phyloP scores from a whole-genome alignment of 2,113 vertebrate genomes.

The Meles meles region DNA sequence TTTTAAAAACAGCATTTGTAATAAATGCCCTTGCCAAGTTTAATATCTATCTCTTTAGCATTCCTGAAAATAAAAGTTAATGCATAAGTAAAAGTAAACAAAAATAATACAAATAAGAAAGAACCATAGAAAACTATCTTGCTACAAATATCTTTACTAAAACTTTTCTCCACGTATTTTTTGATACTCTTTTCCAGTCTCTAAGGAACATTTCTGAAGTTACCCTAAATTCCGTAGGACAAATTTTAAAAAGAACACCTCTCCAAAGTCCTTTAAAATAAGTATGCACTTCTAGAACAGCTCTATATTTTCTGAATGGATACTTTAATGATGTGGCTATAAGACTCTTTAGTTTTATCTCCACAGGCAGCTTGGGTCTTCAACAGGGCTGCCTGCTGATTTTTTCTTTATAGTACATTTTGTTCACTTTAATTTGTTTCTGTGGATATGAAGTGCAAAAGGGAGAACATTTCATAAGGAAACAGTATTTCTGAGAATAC shows the following conservation, averaged over 20 bases:
- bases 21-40: neutral
- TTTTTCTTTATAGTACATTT: conserved; percentile 25
- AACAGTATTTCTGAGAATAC: conserved; percentile 3
- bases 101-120: neutral
- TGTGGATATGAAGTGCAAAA: neutral
- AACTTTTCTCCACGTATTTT: neutral
- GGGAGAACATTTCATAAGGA: neutral
- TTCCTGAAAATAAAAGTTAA: neutral
- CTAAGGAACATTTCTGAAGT: neutral
- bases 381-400: neutral
- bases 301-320: neutral
- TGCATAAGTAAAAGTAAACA: neutral
- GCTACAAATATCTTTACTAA: neutral
- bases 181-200: neutral
- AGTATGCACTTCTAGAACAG: neutral
- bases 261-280: neutral
- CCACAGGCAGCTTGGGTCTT: neutral
- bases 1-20: neutral
- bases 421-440: conserved; percentile 50
- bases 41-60: neutral
- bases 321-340: conserved; percentile 26
- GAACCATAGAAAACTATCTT: neutral
- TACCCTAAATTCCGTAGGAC: neutral
- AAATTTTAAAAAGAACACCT: neutral
- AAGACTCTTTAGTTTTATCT: conserved; percentile 34